Percentiles rank a stretch among this genome's conserved stretches.
Conservation (phyloP, 1,140 invertebrate genomes). For the Chymomyza costata region DNA sequence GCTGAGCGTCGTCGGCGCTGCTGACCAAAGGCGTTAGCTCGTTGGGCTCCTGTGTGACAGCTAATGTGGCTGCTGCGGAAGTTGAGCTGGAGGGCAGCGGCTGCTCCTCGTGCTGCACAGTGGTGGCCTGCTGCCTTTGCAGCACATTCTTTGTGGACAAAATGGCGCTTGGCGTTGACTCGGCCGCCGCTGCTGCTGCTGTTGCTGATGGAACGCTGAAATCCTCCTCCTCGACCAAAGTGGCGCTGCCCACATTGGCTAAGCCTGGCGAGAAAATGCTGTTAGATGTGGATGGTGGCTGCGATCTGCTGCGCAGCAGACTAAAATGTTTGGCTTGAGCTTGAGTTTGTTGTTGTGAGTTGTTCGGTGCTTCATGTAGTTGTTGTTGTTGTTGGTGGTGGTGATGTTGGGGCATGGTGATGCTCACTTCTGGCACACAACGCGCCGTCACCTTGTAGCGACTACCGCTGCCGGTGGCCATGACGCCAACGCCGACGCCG, state of each 20-base stretch:
- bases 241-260: slow-evolving; percentile 39
- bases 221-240: slow-evolving; percentile 72
- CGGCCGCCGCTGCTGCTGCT: slow-evolving; percentile 45
- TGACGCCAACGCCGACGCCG: slow-evolving; percentile 42
- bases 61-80: slow-evolving; percentile 11
- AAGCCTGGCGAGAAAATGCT: slow-evolving; percentile 73
- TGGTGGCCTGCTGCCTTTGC: slow-evolving; percentile 58
- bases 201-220: slow-evolving; percentile 55
- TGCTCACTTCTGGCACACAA: slow-evolving; percentile 72
- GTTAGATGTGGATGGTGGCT: slow-evolving; percentile 69
- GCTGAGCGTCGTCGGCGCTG: slow-evolving; percentile 38
- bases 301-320: slow-evolving; percentile 60
- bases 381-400: slow-evolving; percentile 27
- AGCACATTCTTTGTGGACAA: slow-evolving; percentile 45
- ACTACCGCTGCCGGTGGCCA: slow-evolving; percentile 56
- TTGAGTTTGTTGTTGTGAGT: slow-evolving; percentile 23
- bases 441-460: slow-evolving; percentile 74
- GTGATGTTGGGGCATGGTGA: slow-evolving; percentile 59
- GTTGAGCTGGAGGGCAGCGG: slow-evolving; percentile 22
- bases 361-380: slow-evolving; percentile 16
- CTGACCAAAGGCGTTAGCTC: slow-evolving; percentile 49
- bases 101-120: slow-evolving; percentile 46
- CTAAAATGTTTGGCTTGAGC: slow-evolving; percentile 62
- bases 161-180: slow-evolving; percentile 16
- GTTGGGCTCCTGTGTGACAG: slow-evolving; percentile 33